A percentile compares a stretch with the other conserved stretches of the same genome.
Evolutionary conservation across 2,888 invertebrate genomes (phyloP).

Genomic region (Tholera decimalis): DNA sequence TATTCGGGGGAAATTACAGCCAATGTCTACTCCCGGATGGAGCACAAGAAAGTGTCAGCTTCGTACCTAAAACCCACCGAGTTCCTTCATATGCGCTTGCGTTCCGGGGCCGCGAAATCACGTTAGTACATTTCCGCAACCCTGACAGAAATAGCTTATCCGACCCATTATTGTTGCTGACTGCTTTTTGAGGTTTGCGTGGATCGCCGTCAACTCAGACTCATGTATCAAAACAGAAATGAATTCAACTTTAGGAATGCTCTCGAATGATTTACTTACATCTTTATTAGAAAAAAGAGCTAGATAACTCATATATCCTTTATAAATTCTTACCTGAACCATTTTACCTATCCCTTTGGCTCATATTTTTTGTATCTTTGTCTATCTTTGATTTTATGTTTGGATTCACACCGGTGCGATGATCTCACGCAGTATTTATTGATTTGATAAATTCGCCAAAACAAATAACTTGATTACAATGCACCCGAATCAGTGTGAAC

Average conservation of each 20-base stretch:
- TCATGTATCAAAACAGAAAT: background rate
- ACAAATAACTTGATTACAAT: background rate
- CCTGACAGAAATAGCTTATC: no score
- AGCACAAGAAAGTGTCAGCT: no score
- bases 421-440: constrained; percentile 1
- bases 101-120: no score
- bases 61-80: no score
- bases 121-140: no score
- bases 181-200: no score
- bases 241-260: background rate
- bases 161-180: no score
- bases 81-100: no score
- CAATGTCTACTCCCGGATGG: no score
- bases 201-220: no score
- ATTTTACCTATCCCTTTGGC: background rate
- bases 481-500: constrained; percentile 21
- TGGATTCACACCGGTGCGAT: no score
- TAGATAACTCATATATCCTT: background rate
- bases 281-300: background rate
- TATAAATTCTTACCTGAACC: background rate
- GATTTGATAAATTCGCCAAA: background rate
- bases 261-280: background rate
- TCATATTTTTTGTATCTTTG: background rate
- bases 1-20: no score
- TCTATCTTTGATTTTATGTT: background rate